Evolutionary conservation across 2,797 vertebrate species (phyloP).

Genomic region (Rhinatrema bivittatum): DNA sequence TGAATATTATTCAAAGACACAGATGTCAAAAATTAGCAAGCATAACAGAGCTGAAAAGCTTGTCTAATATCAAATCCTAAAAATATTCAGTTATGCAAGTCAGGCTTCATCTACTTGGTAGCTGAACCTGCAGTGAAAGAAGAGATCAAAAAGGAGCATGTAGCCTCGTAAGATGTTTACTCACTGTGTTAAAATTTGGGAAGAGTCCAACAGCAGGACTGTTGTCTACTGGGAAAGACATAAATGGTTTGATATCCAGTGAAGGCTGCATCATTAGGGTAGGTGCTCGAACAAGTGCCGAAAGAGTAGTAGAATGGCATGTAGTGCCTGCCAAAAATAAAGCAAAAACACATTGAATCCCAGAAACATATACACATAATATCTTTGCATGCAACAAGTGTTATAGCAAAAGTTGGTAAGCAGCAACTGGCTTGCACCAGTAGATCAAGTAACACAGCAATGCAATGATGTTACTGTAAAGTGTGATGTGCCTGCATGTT

Average conservation of each 20-base stretch:
- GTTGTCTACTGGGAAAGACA: slow-evolving; percentile 81
- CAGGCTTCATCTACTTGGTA: neutral
- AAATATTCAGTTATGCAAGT: slow-evolving; percentile 3
- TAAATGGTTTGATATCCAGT: slow-evolving; percentile 83
- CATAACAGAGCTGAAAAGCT: neutral
- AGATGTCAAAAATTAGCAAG: neutral
- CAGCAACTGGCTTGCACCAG: too few species aligned
- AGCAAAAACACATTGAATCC: slow-evolving; percentile 40
- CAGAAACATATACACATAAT: too few species aligned
- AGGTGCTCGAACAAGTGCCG: slow-evolving; percentile 73
- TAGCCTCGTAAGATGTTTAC: slow-evolving; percentile 35
- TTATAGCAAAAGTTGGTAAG: too few species aligned
- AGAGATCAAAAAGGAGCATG: slow-evolving; percentile 11
- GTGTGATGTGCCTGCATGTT: too few species aligned
- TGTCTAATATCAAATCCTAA: slow-evolving; percentile 1
- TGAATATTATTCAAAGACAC: neutral
- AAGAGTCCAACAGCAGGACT: slow-evolving; percentile 83
- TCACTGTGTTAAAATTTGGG: slow-evolving; percentile 93
- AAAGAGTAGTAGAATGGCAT: slow-evolving; percentile 67
- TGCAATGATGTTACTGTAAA: too few species aligned
- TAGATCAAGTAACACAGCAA: too few species aligned
- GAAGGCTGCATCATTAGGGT: slow-evolving; percentile 84
- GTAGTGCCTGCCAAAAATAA: slow-evolving; percentile 71
- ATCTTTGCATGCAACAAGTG: too few species aligned
- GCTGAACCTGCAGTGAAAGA: slow-evolving; percentile 16